Percentiles rank a stretch among this genome's conserved stretches.
Evolutionary conservation across 2,113 vertebrate species (phyloP).

Genomic region (Sturnira hondurensis): DNA sequence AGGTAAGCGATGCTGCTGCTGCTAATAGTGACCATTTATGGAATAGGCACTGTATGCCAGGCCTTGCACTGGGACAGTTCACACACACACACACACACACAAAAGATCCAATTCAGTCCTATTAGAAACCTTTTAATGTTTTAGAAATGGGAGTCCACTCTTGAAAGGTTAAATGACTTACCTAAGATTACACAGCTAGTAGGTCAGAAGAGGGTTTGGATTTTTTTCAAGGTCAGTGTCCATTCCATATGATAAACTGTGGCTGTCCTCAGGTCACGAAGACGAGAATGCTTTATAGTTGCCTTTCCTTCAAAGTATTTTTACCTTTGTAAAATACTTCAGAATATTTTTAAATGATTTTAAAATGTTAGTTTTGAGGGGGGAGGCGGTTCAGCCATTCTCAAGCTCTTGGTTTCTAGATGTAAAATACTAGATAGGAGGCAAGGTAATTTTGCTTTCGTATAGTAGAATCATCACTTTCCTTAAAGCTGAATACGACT

Average conservation of each 20-base stretch:
- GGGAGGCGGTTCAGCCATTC: not conserved
- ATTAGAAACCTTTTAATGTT: not conserved
- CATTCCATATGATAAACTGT: not conserved
- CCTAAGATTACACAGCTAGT: not conserved
- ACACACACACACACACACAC: no score
- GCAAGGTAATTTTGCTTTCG: not conserved
- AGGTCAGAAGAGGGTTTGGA: not conserved
- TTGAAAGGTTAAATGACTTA: not conserved
- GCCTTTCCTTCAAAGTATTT: not conserved
- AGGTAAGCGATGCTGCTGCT: not conserved
- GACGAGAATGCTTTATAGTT: not conserved
- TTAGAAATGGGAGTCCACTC: not conserved
- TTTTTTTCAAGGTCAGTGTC: not conserved
- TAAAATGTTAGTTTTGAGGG: not conserved
- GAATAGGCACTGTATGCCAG: not conserved
- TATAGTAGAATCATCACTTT: not conserved
- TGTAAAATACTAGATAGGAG: not conserved
- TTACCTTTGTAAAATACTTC: not conserved
- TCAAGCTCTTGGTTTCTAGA: not conserved
- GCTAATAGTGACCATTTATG: not conserved
- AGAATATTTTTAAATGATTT: not conserved
- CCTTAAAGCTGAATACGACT: not conserved
- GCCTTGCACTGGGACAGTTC: not conserved
- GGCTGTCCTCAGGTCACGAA: not conserved
- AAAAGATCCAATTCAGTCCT: not conserved